Conservation (phyloP, 1,140 invertebrate species). For the Drosophila punjabiensis region DNA sequence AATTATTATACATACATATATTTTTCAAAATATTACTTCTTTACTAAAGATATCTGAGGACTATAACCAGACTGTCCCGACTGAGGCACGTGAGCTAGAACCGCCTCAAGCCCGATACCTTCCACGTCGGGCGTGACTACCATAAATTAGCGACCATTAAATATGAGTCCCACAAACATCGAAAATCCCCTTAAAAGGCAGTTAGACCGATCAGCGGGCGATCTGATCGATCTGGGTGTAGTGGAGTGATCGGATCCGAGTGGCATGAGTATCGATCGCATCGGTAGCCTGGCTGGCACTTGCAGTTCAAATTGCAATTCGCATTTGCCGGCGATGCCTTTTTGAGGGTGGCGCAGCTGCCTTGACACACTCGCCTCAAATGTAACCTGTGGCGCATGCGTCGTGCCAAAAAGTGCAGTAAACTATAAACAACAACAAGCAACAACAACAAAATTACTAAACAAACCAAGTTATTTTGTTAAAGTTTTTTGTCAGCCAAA, state of each 20-base stretch:
- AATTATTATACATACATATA: background rate
- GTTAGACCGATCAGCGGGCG: constrained; percentile 22
- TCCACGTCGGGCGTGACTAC: constrained; percentile 49
- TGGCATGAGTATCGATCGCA: constrained; percentile 13
- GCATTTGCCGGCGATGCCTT: constrained; percentile 44
- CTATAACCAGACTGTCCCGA: background rate
- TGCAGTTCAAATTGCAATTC: constrained; percentile 49
- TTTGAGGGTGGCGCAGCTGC: constrained; percentile 41
- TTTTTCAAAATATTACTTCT: background rate
- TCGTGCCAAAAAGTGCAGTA: constrained; percentile 49
- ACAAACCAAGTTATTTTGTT: constrained; percentile 29
- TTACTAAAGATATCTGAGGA: background rate
- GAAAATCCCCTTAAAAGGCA: constrained; percentile 71
- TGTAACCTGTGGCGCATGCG: constrained; percentile 77
- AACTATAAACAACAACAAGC: background rate
- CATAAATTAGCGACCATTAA: constrained; percentile 74
- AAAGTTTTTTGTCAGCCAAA: constrained; percentile 46
- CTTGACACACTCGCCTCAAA: constrained; percentile 81
- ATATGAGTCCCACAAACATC: constrained; percentile 69
- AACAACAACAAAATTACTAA: constrained; percentile 11
- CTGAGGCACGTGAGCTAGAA: constrained; percentile 31
- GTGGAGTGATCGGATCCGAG: background rate
- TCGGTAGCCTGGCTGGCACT: constrained; percentile 29
- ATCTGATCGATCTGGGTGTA: constrained; percentile 2
- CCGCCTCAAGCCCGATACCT: constrained; percentile 32